phyloP scores from a whole-genome alignment of 2,113 vertebrate genomes.

The Gobiocypris rarus region DNA sequence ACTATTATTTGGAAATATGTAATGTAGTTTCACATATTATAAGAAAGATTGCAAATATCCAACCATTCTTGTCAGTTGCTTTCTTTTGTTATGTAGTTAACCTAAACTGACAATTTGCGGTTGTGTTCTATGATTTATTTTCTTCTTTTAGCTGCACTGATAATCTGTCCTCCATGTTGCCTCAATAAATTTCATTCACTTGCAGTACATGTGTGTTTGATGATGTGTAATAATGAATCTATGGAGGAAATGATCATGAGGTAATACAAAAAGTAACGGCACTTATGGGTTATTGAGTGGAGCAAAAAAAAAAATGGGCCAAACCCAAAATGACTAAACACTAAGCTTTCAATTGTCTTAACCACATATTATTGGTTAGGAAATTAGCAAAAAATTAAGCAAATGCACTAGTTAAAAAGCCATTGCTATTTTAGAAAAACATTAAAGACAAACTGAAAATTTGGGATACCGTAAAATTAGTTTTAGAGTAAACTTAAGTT shows the following conservation, averaged over 20 bases:
- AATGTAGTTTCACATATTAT: background rate
- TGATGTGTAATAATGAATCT: background rate
- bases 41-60: background rate
- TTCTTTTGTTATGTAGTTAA: background rate
- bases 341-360: no score
- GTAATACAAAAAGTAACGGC: background rate
- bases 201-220: slow-evolving; percentile 2
- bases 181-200: slow-evolving; percentile 16
- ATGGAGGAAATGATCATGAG: background rate
- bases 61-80: background rate
- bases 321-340: no score
- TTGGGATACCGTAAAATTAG: no score
- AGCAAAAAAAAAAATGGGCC: no score
- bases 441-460: no score
- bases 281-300: no score
- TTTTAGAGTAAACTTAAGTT: no score
- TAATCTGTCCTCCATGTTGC: background rate
- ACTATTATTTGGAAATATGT: background rate
- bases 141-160: background rate
- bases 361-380: no score
- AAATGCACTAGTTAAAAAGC: no score
- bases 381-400: no score
- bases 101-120: background rate
- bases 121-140: background rate
- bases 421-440: no score